Evolutionary conservation across 2,797 vertebrate genomes (phyloP), one percentile per base, ranked within the genome.

Genomic region (Pagetopsis macropterus): DNA sequence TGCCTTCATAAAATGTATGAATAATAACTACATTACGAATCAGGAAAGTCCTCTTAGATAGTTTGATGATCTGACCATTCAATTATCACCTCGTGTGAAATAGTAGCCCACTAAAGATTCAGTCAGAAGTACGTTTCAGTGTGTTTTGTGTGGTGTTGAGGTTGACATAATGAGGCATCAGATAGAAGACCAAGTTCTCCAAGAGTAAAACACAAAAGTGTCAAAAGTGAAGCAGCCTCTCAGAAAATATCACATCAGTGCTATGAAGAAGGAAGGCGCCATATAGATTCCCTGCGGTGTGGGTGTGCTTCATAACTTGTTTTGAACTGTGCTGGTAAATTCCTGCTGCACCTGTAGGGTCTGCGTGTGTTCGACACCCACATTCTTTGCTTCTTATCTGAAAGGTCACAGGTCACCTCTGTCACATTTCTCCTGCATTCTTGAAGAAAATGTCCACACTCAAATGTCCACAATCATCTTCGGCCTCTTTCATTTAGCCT

Each of bases 161-260:
- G 37, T 15, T 65, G 3, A 59, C 55, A 41, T 7, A 3, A 4
- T 52, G 44, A 44, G 61, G 55, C 58, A 78, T 60, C 61, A 52
- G 56, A 79, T n/a, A n/a, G 37, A 48, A 33, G 16, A 46, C 13
- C n/a, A 9, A 13, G 50, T 15, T 50, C 16, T 65, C 57, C 27
- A 55, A 56, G 41, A 62, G 21, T 41, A 12, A 72, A 72, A 75
- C 64, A 54, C 59, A 78, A 9, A 70, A 10, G 44, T 85, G 85
- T 64, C 54, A 83, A 72, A 90, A 82, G 51, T 86, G 14, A 83
- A 65, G 52, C 51, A 2, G 21, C 16, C 15, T 50, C 21, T 79
- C 78, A 73, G 62, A 79, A 91, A 84, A 74, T 75, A 51, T 70
- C 78, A 78, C 40, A 37, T 73, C 31, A 55, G 58, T 85, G 87